Conservation (phyloP, 37 sponge, comb jelly and placozoan genomes). For the Cliona cf. orientalis region DNA sequence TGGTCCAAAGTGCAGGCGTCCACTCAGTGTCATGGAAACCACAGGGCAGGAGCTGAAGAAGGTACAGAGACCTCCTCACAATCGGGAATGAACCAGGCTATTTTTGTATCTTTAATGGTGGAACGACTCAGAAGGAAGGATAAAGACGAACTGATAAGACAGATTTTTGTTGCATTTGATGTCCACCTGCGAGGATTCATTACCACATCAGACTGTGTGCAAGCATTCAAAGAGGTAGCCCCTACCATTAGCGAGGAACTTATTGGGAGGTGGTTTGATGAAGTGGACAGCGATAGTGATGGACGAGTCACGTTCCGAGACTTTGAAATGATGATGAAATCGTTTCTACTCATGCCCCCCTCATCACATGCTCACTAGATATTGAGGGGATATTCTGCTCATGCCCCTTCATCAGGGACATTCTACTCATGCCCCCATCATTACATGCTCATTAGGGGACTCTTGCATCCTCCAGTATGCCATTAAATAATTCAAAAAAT, state of each 20-base stretch:
- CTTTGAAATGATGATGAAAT: slow-evolving; percentile 76
- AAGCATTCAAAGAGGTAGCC: slow-evolving; percentile 45
- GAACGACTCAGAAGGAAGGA: slow-evolving; percentile 27
- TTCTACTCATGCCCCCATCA: too few relatives aligned
- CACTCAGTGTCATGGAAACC: not conserved
- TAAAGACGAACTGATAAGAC: slow-evolving; percentile 45
- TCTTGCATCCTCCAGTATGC: too few relatives aligned
- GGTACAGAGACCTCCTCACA: not conserved
- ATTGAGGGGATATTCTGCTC: too few relatives aligned
- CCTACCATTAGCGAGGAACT: slow-evolving; percentile 23
- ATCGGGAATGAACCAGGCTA: slow-evolving; percentile 16
- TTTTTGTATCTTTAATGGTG: slow-evolving; percentile 41
- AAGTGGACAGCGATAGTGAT: slow-evolving; percentile 66
- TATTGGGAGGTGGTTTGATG: slow-evolving; percentile 42
- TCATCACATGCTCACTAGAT: not conserved
- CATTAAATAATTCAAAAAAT: too few relatives aligned
- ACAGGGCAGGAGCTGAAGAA: not conserved
- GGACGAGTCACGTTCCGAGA: slow-evolving; percentile 68
- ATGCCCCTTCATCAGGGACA: too few relatives aligned
- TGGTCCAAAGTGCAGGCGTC: slow-evolving; percentile 15
- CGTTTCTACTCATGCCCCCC: not conserved
- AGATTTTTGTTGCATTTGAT: slow-evolving; percentile 76
- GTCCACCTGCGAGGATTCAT: slow-evolving; percentile 65
- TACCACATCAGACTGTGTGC: slow-evolving; percentile 19
- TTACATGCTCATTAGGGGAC: too few relatives aligned